Percentiles rank a stretch among this genome's conserved stretches.
Conservation (phyloP, 2,113 vertebrate species). For the Naja naja region DNA sequence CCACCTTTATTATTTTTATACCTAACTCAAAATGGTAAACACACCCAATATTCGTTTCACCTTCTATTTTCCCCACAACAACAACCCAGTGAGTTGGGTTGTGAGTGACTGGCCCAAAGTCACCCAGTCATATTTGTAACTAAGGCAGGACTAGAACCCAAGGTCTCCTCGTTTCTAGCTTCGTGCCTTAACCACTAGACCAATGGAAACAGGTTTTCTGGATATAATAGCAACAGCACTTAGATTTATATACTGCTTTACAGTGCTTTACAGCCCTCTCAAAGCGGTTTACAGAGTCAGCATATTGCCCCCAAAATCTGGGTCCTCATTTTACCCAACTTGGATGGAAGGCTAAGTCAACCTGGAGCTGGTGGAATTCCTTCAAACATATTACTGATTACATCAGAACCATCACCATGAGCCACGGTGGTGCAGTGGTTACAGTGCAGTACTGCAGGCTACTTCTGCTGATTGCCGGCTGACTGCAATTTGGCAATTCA, state of each 20-base stretch:
- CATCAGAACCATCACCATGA: not conserved
- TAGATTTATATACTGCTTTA: too few species aligned
- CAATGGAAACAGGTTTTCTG: not conserved
- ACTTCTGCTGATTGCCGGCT: too few species aligned
- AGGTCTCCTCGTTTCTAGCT: not conserved
- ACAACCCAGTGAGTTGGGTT: not conserved
- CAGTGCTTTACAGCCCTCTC: too few species aligned
- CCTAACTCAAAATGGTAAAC: not conserved
- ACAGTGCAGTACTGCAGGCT: too few species aligned
- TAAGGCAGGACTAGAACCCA: not conserved
- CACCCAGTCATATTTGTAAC: not conserved
- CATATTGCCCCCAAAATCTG: too few species aligned
- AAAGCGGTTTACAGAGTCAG: too few species aligned
- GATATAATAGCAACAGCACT: not conserved
- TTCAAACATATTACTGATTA: not conserved
- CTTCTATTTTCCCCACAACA: not conserved
- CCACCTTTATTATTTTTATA: not conserved
- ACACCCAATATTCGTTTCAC: not conserved
- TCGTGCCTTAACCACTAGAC: not conserved
- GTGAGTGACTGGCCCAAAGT: not conserved
- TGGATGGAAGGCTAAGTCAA: too few species aligned
- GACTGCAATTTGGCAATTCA: too few species aligned
- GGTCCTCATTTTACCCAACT: too few species aligned
- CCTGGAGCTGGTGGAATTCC: too few species aligned
- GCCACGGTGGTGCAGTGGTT: too few species aligned